A percentile compares a stretch with the other conserved stretches of the same genome.
Conservation (phyloP, 35 echinoderm and acorn worm genomes). For the Ophiothrix spiculata region DNA sequence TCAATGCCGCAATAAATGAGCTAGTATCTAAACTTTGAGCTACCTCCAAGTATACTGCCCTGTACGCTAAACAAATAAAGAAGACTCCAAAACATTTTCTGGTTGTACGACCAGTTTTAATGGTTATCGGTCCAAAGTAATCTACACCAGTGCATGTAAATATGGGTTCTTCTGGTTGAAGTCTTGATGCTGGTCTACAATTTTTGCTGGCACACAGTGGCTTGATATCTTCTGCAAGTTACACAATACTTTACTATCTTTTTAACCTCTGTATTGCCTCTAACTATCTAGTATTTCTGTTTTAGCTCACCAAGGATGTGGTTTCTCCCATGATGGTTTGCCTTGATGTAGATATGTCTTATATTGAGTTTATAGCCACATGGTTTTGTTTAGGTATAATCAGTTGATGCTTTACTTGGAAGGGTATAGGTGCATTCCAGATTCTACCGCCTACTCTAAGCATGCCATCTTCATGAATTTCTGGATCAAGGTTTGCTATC, state of each 20-base stretch:
- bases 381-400: constrained; percentile 44
- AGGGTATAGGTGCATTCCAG: constrained; percentile 40
- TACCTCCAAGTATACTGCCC: constrained; percentile 60
- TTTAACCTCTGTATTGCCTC: background rate
- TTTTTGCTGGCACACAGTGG: constrained; percentile 16
- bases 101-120: constrained; percentile 22
- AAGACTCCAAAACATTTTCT: constrained; percentile 43
- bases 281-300: constrained; percentile 47
- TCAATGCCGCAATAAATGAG: constrained; percentile 53
- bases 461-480: constrained; percentile 10
- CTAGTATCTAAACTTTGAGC: constrained; percentile 34
- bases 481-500: constrained; percentile 9
- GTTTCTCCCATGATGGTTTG: constrained; percentile 33
- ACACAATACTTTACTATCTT: background rate
- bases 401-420: constrained; percentile 23
- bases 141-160: constrained; percentile 33
- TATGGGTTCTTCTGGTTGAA: constrained; percentile 34
- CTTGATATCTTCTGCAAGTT: background rate
- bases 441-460: constrained; percentile 46
- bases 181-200: constrained; percentile 35
- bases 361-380: constrained; percentile 35
- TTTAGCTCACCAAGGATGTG: constrained; percentile 29
- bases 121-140: constrained; percentile 29
- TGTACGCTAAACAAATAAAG: constrained; percentile 39
- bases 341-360: constrained; percentile 4